A percentile compares a stretch with the other conserved stretches of the same genome.
These are phyloP conservation scores for Hemitrygon akajei DNA, from an alignment of 2,797 vertebrate species.

Conservation along the genomic window DNA sequence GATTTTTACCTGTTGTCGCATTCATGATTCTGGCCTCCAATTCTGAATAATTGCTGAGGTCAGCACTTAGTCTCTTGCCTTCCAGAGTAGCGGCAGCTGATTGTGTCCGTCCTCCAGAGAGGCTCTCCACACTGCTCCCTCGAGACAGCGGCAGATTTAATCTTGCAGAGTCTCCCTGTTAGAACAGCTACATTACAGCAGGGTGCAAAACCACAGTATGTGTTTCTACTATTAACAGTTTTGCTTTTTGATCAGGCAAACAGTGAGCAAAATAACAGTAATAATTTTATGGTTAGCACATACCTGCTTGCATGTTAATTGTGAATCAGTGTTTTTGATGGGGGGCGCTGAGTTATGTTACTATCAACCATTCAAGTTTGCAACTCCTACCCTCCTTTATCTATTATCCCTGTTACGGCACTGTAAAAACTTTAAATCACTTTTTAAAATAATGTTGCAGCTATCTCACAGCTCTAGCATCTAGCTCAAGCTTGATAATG, in stretches of 20 bases:
- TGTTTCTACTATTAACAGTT: background rate
- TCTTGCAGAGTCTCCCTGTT: constrained; percentile 77
- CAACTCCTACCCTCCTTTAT: no score
- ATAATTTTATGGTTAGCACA: background rate
- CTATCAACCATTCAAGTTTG: no score
- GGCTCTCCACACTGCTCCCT: constrained; percentile 88
- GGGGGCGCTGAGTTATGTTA: no score
- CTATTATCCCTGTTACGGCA: no score
- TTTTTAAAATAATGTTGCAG: no score
- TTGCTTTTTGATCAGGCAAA: no score
- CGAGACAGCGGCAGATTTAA: constrained; percentile 81
- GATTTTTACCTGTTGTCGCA: constrained; percentile 73
- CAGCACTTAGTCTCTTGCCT: constrained; percentile 86
- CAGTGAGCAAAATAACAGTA: no score
- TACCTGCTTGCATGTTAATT: background rate
- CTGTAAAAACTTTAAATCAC: no score
- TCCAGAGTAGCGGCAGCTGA: constrained; percentile 68
- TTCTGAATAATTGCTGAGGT: constrained; percentile 72
- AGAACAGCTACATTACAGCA: constrained; percentile 15
- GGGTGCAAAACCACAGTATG: background rate
- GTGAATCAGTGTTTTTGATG: background rate
- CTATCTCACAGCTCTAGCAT: no score
- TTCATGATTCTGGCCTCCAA: constrained; percentile 79
- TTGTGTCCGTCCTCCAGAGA: constrained; percentile 67
- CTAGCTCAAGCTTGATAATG: no score